phyloP scores from a whole-genome alignment of 2,113 vertebrate species.

The Argyrosomus japonicus region DNA sequence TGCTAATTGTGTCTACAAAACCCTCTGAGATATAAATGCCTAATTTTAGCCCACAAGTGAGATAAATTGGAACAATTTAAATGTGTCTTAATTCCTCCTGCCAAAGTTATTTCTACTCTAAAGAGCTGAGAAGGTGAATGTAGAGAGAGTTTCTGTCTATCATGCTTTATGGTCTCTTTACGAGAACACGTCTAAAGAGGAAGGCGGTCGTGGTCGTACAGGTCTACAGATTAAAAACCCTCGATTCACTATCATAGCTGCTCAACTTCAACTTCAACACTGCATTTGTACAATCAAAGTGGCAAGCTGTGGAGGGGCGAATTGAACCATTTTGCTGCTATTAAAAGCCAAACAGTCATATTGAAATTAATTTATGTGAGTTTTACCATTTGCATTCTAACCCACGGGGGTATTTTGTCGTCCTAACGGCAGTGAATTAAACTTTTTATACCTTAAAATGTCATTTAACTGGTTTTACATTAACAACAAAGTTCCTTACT shows the following conservation, averaged over 20 bases:
- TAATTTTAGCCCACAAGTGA: slow-evolving; percentile 20
- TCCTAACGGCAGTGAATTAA: not conserved
- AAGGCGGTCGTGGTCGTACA: slow-evolving; percentile 89
- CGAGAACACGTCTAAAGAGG: slow-evolving; percentile 70
- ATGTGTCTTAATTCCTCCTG: slow-evolving; percentile 47
- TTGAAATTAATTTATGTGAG: slow-evolving; percentile 79
- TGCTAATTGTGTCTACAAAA: slow-evolving; percentile 49
- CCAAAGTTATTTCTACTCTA: slow-evolving; percentile 21
- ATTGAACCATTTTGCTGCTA: slow-evolving; percentile 92
- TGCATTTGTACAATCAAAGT: slow-evolving; percentile 71
- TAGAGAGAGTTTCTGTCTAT: slow-evolving; percentile 61
- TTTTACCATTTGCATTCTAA: slow-evolving; percentile 75
- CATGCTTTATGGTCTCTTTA: slow-evolving; percentile 66
- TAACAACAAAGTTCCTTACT: slow-evolving; percentile 24
- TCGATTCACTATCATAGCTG: slow-evolving; percentile 71
- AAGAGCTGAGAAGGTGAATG: slow-evolving; percentile 79
- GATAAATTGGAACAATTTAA: slow-evolving; percentile 25
- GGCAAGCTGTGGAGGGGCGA: slow-evolving; percentile 70
- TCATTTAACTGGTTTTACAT: not conserved
- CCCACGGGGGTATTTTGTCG: not conserved
- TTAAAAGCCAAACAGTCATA: slow-evolving; percentile 75
- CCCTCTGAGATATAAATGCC: slow-evolving; percentile 44
- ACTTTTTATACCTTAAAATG: not conserved
- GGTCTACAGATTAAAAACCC: slow-evolving; percentile 82
- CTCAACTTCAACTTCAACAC: slow-evolving; percentile 60